Conservation (phyloP, 2,797 vertebrate species). For the Pyrocephalus nanus region DNA sequence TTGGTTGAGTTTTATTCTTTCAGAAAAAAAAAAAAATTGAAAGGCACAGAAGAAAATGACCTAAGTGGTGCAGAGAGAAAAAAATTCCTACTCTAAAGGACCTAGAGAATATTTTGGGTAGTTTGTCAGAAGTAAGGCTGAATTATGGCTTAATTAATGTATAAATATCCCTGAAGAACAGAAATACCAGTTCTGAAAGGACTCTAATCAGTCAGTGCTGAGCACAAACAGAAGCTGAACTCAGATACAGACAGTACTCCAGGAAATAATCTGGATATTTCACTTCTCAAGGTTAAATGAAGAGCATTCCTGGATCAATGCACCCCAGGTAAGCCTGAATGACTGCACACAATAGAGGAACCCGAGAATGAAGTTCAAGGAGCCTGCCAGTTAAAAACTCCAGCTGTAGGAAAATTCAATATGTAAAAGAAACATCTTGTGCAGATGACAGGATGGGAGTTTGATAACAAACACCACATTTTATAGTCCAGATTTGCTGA, state of each 20-base stretch:
- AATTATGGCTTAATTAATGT: not conserved
- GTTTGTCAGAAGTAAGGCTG: not conserved
- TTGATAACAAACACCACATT: rapidly evolving
- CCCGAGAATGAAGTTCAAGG: not conserved
- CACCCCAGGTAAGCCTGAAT: not conserved
- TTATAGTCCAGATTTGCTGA: not conserved
- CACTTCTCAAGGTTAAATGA: not conserved
- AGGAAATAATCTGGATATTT: not conserved
- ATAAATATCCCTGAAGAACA: not conserved
- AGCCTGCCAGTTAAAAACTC: not conserved
- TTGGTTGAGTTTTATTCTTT: not conserved
- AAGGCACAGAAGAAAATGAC: not conserved
- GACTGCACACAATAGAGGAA: not conserved
- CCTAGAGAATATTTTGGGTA: not conserved
- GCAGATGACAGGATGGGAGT: not conserved
- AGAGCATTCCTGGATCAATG: not conserved
- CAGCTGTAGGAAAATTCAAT: not conserved
- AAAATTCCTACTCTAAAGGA: not conserved
- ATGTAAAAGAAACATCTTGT: not conserved
- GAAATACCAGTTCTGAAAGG: not conserved
- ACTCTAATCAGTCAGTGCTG: not conserved
- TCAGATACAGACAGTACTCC: not conserved
- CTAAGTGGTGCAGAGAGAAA: not conserved
- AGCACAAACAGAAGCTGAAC: not conserved
- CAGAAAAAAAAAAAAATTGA: not conserved